Evolutionary conservation across 37 sponge, comb jelly and placozoan genomes (phyloP).

Genomic region (Petrosia ficiformis): DNA sequence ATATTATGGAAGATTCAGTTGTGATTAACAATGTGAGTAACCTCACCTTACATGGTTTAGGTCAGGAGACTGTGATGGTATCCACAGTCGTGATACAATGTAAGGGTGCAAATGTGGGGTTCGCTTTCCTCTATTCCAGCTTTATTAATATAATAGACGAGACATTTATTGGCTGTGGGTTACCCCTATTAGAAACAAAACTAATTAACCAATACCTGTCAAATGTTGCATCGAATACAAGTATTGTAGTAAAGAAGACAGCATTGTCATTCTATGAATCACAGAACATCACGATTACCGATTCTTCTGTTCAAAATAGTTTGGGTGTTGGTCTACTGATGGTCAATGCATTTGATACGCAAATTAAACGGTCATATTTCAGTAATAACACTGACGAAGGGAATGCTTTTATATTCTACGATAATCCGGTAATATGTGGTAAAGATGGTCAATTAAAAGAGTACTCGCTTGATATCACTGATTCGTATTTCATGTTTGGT

Average conservation of each 20-base stretch:
- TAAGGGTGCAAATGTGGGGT: neutral
- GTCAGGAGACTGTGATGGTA: neutral
- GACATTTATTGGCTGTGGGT: neutral
- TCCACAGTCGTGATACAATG: neutral
- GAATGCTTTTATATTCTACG: neutral
- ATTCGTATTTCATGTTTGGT: neutral
- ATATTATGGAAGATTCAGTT: neutral
- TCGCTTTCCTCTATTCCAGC: neutral
- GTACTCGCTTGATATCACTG: neutral
- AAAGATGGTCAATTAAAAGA: neutral
- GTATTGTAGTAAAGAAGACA: neutral
- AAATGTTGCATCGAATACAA: neutral
- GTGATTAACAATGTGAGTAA: neutral
- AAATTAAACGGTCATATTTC: neutral
- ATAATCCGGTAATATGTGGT: neutral
- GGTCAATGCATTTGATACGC: neutral
- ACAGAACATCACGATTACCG: neutral
- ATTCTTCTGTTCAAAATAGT: conserved; percentile 14
- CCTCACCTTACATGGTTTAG: neutral
- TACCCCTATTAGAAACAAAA: too few species aligned
- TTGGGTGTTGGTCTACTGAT: conserved; percentile 13
- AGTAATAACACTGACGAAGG: neutral
- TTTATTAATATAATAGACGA: neutral
- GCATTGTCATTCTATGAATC: neutral
- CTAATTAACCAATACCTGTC: neutral